Evolutionary conservation across 2,888 invertebrate genomes (phyloP).

Genomic region (Oegoconia quadripuncta): DNA sequence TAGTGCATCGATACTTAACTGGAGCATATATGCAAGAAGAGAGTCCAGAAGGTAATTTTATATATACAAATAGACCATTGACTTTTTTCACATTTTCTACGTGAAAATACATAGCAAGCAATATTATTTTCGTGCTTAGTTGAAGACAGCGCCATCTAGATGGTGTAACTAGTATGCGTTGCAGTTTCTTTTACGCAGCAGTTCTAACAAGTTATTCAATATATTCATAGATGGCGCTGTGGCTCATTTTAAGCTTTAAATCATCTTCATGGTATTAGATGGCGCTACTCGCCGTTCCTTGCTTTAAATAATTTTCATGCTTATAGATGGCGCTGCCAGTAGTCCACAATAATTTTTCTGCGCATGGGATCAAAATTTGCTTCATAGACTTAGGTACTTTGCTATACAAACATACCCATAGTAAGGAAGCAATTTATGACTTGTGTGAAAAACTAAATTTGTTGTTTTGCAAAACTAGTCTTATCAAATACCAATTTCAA

Average conservation of each 20-base stretch:
- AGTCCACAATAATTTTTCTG: too few relatives aligned
- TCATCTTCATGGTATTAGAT: background rate
- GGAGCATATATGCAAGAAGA: constrained; percentile 99
- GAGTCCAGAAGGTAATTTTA: constrained; percentile 91
- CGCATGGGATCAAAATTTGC: too few relatives aligned
- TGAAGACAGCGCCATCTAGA: background rate
- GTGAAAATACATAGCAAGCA: too few relatives aligned
- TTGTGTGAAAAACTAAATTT: too few relatives aligned
- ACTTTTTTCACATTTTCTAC: background rate
- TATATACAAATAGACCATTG: background rate
- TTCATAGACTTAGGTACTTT: too few relatives aligned
- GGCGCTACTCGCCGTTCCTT: too few relatives aligned
- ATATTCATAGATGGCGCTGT: background rate
- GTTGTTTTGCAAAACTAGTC: too few relatives aligned
- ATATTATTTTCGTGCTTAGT: background rate
- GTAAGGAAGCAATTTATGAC: too few relatives aligned
- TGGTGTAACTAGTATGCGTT: background rate
- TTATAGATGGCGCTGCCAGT: too few relatives aligned
- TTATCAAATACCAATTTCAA: too few relatives aligned
- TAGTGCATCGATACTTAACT: constrained; percentile 98
- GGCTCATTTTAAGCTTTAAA: background rate
- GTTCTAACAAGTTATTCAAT: background rate
- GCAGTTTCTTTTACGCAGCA: background rate
- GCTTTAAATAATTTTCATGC: too few relatives aligned
- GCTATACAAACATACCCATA: too few relatives aligned